Base-by-base conservation (phyloP, 2,888 invertebrate species). In the Nemotelus nigrinus region DNA sequence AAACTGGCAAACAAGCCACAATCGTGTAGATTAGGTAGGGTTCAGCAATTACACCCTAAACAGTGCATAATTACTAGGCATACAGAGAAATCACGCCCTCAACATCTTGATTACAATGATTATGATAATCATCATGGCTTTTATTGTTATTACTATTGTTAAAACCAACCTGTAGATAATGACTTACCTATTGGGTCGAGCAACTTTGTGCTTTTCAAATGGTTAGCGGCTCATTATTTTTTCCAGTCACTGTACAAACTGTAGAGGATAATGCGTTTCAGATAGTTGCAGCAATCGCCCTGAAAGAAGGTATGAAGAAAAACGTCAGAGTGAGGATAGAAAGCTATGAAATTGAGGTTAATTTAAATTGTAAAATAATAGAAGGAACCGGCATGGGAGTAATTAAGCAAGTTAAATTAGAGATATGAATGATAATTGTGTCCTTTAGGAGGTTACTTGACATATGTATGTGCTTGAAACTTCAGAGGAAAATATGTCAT, bases 141-240 rank as follows among this genome's bases (percentile, higher is more conserved):
- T 43, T 5, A 10, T n/a, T 6, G 44, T n/a, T 41, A 55, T 43
- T 2, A 48, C 50, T n/a, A 47, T 43, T 39, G 6, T 41, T 39
- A 3, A 1, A 63, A 39, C 41, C 5, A 39, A 41, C 43, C 39
- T 25, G 25, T 4, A 41, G n/a, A 63, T 3, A 39, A 39, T 41
- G 39, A 70, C 70, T 70, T 47, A 70, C 70, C 70, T 70, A 41
- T 55, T 43, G 53, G 53, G 39, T 70, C 8, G 39, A 70, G 50
- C n/a, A 55, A 8, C 4, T 53, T 5, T 70, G 70, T 55, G 55
- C 70, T 70, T 70, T 70, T 70, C 70, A 53, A 55, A 70, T 70
- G 8, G 55, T 70, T 55, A 70, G 70, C 44, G 53, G 55, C 70
- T 70, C 70, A 55, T 70, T 70, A 55, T 53, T 68, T 70, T 70